Evolutionary conservation across 2,113 vertebrate genomes (phyloP).

Genomic region (Neolamprologus brichardi): DNA sequence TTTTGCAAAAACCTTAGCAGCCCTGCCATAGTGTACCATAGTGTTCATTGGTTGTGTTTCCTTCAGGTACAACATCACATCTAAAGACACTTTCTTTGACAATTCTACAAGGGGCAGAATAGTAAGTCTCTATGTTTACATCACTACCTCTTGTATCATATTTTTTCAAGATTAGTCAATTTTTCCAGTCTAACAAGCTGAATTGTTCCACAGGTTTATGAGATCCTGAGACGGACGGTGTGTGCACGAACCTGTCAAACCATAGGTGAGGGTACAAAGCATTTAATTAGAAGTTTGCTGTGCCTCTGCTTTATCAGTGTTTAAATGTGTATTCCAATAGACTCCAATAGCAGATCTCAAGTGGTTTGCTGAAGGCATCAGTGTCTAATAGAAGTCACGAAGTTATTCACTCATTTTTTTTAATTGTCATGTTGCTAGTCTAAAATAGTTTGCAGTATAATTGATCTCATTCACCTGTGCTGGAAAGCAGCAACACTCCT

Average conservation of each 20-base stretch:
- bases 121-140: conserved; percentile 72
- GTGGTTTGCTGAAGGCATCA: not conserved
- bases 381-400: not conserved
- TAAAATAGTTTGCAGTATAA: not conserved
- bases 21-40: not conserved
- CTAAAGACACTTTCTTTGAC: conserved; percentile 95
- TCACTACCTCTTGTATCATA: not conserved
- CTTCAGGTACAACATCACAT: conserved; percentile 87
- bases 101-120: conserved; percentile 91
- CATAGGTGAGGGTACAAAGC: conserved; percentile 78
- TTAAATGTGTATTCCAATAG: not conserved
- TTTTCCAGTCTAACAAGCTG: not conserved
- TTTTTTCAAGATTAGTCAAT: not conserved
- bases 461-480: not conserved
- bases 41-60: not conserved
- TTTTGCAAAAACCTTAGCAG: not conserved
- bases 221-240: conserved; percentile 89
- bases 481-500: not conserved
- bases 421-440: not conserved
- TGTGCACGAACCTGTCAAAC: conserved; percentile 85
- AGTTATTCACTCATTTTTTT: not conserved
- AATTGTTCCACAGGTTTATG: conserved; percentile 77
- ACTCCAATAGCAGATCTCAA: not conserved
- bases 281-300: not conserved
- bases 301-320: not conserved